Base-by-base conservation (phyloP, 64 coral and sea anemone species). In the Acropora tenuis region DNA sequence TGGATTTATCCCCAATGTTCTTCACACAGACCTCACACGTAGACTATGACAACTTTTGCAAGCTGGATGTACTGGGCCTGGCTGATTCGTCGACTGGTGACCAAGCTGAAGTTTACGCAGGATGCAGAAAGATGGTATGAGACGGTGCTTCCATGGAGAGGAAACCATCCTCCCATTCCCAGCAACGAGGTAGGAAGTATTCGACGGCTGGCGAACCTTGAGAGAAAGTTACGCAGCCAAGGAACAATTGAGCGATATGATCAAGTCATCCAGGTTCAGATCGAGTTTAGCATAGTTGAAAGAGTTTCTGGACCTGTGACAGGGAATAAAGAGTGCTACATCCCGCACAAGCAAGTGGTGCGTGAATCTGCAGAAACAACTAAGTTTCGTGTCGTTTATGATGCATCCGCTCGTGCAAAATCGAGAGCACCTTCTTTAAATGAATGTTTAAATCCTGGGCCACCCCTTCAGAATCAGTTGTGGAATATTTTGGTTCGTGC, bases 21-120 rank as follows among this genome's bases (percentile, higher is more conserved):
- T 42, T 84, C 6, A 20, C 92, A 6, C 73, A 94, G 13, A 85
- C 87, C 0, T 76, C 92, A 50, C 77, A 72, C 43, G 55, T 8
- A 43, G 92, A 94, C 52, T 89, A 89, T 30, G 78, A 94, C 17
- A 82, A 89, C 40, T 87, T 94, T 2, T 90, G 93, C 58, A 52
- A 80, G 2, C 45, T 86, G 42, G 90, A 92, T 57, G 58, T 92
- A 10, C 74, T 78, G 4, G 82, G 90, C 20, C 88, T 90, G 13
- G 41, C 78, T 5, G 88, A 81, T 40, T 40, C 5, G 16, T 18
- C 41, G 16, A 78, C 17, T 19, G 88, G 88, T 69, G 69, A 80
- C n/a, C 76, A 90, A 67, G 48, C 65, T 16, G 43, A 80, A 8
- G 88, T 90, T 8, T 81, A 90, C 17, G 8, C 74, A 75, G 30